Evolutionary conservation across 2,888 invertebrate species (phyloP), one percentile per base, ranked within the genome.

Genomic region (Acanthosepion lycidas): DNA sequence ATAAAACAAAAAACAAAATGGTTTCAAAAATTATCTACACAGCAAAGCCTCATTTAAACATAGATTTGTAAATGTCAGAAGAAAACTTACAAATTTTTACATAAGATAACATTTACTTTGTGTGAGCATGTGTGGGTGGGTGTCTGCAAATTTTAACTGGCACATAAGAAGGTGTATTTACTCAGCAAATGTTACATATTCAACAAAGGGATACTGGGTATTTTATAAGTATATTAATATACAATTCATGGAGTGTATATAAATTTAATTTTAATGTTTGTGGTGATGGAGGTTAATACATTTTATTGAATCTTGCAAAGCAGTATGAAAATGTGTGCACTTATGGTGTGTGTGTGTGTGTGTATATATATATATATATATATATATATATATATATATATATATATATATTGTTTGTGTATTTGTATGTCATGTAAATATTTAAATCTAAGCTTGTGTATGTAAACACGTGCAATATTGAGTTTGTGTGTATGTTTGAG

Each of bases 341-440:
- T 78, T 78, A 78, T 2, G 5, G 78, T 33, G 20, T 55, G 42
- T 42, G 42, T 42, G 42, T 42, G 42, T 42, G 2, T 42, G 2
- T 42, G 2, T 42, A 42, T 42, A n/a, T n/a, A n/a, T n/a, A n/a
- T n/a, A n/a, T n/a, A n/a, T n/a, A n/a, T n/a, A n/a, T n/a, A n/a
- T n/a, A n/a, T n/a, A n/a, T n/a, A n/a, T n/a, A n/a, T n/a, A n/a
- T n/a, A n/a, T n/a, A n/a, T n/a, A n/a, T n/a, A n/a, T n/a, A n/a
- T n/a, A 42, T 42, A 23, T 23, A 20, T 59, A 78, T 78, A 78
- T 78, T 78, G 78, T 78, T 78, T n/a, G 33, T n/a, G 15, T 78
- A n/a, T 78, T 78, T 78, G n/a, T 78, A 78, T n/a, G n/a, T 78
- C 18, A n/a, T 78, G n/a, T 78, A 78, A 78, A 78, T 78, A 78